These are phyloP conservation scores for Bufo bufo DNA, from an alignment of 2,113 vertebrate species.

Conservation along the genomic window DNA sequence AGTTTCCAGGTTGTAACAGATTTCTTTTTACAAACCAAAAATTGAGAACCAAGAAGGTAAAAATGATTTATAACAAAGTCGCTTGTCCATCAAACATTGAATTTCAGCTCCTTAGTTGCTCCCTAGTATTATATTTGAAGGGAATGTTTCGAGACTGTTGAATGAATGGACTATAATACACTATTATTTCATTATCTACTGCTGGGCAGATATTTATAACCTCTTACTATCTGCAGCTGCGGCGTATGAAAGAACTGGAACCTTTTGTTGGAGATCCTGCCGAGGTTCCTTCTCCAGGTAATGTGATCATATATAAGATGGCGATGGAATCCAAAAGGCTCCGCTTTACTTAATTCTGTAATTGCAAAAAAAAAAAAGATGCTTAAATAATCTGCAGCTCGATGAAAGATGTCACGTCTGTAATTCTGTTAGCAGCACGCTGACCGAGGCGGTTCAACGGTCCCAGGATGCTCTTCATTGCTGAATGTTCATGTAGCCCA, in stretches of 20 bases:
- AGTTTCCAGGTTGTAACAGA: too few relatives aligned
- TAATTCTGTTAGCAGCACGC: not conserved
- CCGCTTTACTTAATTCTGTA: not conserved
- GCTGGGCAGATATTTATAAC: not conserved
- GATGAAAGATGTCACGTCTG: not conserved
- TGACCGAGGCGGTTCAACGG: conserved; percentile 15
- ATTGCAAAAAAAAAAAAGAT: not conserved
- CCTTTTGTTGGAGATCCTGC: not conserved
- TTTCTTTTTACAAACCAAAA: too few relatives aligned
- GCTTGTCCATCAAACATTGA: too few relatives aligned
- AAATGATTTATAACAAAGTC: too few relatives aligned
- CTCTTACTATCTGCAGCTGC: not conserved
- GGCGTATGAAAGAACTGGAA: not conserved
- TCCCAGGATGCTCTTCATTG: conserved; percentile 12
- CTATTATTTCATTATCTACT: not conserved
- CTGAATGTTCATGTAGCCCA: not conserved
- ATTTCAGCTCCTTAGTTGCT: too few relatives aligned
- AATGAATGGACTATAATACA: too few relatives aligned
- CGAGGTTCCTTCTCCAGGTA: not conserved
- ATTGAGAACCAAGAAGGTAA: too few relatives aligned
- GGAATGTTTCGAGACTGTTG: not conserved
- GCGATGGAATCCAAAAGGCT: not conserved
- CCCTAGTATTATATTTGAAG: not conserved
- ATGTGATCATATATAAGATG: not conserved
- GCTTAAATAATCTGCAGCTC: not conserved